Conservation (phyloP, 2,888 invertebrate species). For the Philereme vetulata region DNA sequence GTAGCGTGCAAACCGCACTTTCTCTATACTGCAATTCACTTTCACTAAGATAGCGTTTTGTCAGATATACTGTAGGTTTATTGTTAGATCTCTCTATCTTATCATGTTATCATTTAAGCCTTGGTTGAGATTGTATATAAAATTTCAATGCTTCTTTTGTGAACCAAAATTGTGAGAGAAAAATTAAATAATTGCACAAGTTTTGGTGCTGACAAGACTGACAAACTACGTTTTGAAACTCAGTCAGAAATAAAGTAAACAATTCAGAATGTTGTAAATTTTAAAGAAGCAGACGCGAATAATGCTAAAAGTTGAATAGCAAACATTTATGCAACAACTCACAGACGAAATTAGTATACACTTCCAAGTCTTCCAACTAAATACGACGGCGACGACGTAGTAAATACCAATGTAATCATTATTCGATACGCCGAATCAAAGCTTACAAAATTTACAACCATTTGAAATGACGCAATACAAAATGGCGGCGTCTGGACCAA, state of each 20-base stretch:
- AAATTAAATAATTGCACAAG: conserved; percentile 6
- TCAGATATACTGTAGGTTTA: conserved; percentile 39
- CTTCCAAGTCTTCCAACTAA: conserved; percentile 6
- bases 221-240: conserved; percentile 26
- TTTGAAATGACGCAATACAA: conserved; percentile 50
- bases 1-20: conserved; percentile 60
- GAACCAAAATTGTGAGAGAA: too few species aligned
- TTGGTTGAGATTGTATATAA: conserved; percentile 1
- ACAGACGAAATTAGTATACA: conserved; percentile 4
- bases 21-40: conserved; percentile 68
- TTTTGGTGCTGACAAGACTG: conserved; percentile 21
- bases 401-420: conserved; percentile 31
- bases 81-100: conserved; percentile 12
- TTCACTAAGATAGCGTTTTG: conserved; percentile 58
- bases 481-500: conserved; percentile 44
- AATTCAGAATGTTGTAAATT: conserved; percentile 26
- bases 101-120: neutral
- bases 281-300: conserved; percentile 23
- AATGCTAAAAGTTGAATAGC: conserved; percentile 34
- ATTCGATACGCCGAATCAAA: conserved; percentile 32
- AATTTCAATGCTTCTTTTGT: neutral
- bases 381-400: conserved; percentile 11
- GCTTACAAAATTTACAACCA: conserved; percentile 36
- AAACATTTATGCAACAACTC: conserved; percentile 14
- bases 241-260: conserved; percentile 24